phyloP scores from a whole-genome alignment of 2,113 vertebrate species.

The Phoxinus phoxinus region DNA sequence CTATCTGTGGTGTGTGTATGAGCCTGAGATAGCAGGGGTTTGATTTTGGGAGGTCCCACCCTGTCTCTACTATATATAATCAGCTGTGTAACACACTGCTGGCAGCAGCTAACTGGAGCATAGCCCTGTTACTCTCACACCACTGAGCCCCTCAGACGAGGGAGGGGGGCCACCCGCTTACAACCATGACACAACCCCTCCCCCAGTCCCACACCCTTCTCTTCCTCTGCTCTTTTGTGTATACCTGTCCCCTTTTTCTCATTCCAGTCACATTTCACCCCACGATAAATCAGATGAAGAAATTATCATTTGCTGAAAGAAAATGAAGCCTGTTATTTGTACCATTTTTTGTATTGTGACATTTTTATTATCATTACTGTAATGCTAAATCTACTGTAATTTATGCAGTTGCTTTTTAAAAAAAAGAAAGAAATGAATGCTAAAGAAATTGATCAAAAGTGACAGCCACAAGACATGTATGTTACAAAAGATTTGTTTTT shows the following conservation, averaged over 20 bases:
- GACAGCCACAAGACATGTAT: background rate
- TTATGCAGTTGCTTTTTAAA: background rate
- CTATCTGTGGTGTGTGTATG: background rate
- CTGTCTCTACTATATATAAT: constrained; percentile 39
- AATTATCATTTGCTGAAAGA: background rate
- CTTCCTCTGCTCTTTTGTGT: constrained; percentile 22
- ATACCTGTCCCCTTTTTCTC: constrained; percentile 8
- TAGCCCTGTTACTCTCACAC: constrained; percentile 70
- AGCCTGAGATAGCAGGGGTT: background rate
- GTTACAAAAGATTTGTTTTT: background rate
- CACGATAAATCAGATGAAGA: background rate
- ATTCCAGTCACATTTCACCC: background rate
- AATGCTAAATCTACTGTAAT: no score
- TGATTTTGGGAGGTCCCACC: constrained; percentile 26
- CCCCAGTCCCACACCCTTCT: background rate
- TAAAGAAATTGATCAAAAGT: background rate
- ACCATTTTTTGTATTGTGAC: background rate
- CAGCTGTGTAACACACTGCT: constrained; percentile 16
- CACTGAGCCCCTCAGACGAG: constrained; percentile 61
- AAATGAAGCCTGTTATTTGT: background rate
- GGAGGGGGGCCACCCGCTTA: constrained; percentile 27
- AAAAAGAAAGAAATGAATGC: background rate
- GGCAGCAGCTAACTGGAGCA: constrained; percentile 67
- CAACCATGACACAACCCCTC: constrained; percentile 31
- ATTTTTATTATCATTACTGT: background rate